Evolutionary conservation across 2,888 invertebrate genomes (phyloP).

Genomic region (Stramonita haemastoma): DNA sequence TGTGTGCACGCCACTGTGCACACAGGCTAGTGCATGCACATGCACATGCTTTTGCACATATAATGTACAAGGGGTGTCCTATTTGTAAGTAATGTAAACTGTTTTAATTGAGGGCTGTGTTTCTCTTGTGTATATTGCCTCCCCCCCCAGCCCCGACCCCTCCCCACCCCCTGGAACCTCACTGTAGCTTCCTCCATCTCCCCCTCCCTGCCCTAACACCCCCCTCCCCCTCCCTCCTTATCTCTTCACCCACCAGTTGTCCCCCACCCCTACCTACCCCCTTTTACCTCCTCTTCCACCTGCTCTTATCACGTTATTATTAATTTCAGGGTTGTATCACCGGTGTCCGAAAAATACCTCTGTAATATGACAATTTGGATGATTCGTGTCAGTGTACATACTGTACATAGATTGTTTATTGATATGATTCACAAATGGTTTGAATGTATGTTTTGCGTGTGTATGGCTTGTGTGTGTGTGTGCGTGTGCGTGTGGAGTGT

Average conservation of each 20-base stretch:
- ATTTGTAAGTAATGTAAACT: neutral
- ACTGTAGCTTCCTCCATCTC: neutral
- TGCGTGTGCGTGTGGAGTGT: neutral
- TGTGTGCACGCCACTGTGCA: neutral
- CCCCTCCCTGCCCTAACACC: neutral
- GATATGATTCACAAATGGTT: neutral
- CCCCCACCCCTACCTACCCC: neutral
- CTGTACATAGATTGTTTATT: constrained; percentile 9
- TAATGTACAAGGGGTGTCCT: neutral
- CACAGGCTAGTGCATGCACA: too few relatives aligned
- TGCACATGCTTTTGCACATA: neutral
- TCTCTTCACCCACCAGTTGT: neutral
- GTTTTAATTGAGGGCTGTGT: neutral
- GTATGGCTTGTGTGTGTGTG: neutral
- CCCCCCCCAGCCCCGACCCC: neutral
- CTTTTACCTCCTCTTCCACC: neutral
- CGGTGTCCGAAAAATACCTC: constrained; percentile 27
- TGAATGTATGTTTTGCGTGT: neutral
- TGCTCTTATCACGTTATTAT: neutral
- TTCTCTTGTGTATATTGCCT: neutral
- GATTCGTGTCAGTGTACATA: neutral
- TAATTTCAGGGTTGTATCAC: constrained; percentile 23
- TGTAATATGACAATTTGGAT: constrained; percentile 1
- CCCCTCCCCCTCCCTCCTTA: neutral
- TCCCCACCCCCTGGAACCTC: neutral